These are phyloP conservation scores for Teleogryllus occipitalis DNA, from an alignment of 1,140 invertebrate genomes.

Conservation along the genomic window DNA sequence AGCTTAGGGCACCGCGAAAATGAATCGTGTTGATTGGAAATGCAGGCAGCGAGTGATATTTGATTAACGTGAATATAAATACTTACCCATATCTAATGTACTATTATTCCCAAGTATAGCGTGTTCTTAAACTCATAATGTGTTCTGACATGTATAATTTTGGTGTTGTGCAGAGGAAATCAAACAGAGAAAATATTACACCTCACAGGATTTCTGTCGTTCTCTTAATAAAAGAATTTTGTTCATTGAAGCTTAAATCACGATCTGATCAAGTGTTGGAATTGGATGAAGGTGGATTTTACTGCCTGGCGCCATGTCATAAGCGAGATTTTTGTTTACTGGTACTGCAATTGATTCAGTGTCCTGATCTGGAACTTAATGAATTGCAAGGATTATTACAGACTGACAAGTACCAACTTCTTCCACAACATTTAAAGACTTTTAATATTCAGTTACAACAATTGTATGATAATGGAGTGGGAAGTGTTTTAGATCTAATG, in stretches of 20 bases:
- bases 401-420: conserved; percentile 44
- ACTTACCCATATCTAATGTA: too few relatives aligned
- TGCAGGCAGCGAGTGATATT: too few relatives aligned
- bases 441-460: conserved; percentile 46
- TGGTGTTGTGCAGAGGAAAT: conserved; percentile 14
- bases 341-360: conserved; percentile 27
- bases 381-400: conserved; percentile 46
- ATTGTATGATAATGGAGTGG: conserved; percentile 46
- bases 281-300: conserved; percentile 3
- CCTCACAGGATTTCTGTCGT: conserved; percentile 18
- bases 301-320: conserved; percentile 8
- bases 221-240: conserved; percentile 17
- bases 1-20: too few relatives aligned
- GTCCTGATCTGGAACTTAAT: conserved; percentile 53
- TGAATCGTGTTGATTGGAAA: too few relatives aligned
- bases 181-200: conserved; percentile 12
- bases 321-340: conserved; percentile 14
- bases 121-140: not conserved
- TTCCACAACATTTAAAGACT: conserved; percentile 39
- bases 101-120: too few relatives aligned
- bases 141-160: conserved; percentile 10
- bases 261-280: conserved; percentile 8
- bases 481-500: conserved; percentile 53
- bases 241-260: conserved; percentile 13
- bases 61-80: too few relatives aligned